A percentile compares a stretch with the other conserved stretches of the same genome.
Evolutionary conservation across 2,797 vertebrate genomes (phyloP).

Genomic region (Fratercula arctica): DNA sequence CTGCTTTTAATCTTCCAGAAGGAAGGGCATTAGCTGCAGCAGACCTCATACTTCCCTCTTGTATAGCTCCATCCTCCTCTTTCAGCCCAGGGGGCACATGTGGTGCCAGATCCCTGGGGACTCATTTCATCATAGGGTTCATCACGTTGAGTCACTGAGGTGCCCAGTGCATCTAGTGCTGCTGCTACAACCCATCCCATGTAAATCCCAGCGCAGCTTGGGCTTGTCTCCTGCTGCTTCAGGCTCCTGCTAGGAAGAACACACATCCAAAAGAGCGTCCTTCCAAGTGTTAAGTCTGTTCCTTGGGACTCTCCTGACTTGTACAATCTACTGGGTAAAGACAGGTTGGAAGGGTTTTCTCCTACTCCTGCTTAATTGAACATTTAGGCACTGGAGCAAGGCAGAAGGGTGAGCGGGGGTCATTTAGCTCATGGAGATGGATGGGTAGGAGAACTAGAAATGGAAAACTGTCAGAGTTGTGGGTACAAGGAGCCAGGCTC

Average conservation of each 20-base stretch:
- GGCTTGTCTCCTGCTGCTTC: neutral
- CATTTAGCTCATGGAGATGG: neutral
- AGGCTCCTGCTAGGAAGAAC: neutral
- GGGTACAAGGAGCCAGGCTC: neutral
- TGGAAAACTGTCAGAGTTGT: neutral
- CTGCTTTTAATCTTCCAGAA: constrained; percentile 18
- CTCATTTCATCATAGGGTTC: neutral
- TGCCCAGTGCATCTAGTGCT: neutral
- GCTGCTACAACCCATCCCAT: constrained; percentile 29
- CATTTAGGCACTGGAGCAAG: neutral
- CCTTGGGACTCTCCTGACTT: neutral
- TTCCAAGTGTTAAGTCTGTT: neutral
- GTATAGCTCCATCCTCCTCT: neutral
- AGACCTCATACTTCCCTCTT: neutral
- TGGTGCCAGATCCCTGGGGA: neutral
- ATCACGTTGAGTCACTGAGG: neutral
- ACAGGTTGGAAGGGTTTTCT: neutral
- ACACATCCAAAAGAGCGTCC: neutral
- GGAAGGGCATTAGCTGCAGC: constrained; percentile 52
- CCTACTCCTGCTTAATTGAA: neutral
- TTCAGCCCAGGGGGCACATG: neutral
- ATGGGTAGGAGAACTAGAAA: neutral
- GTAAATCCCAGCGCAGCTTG: neutral
- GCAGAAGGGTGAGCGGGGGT: neutral
- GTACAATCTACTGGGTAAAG: neutral